These are phyloP conservation scores for Sciurus carolinensis DNA, from an alignment of 2,797 vertebrate genomes.

Conservation along the genomic window DNA sequence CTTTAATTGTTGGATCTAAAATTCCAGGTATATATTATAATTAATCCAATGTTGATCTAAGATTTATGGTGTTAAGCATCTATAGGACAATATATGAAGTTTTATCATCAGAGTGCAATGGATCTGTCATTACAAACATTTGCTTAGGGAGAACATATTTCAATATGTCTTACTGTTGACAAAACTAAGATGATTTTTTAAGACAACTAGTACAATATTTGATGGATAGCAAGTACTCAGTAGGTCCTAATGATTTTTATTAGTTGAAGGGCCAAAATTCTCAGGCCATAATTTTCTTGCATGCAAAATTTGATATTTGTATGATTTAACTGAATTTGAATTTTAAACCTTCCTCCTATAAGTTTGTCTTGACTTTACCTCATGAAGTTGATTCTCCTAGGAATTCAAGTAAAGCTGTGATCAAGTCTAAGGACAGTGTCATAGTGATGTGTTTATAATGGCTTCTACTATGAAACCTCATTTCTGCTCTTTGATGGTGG, in stretches of 20 bases:
- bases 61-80: background rate
- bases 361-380: background rate
- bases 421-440: background rate
- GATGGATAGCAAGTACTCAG: background rate
- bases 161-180: background rate
- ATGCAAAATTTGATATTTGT: background rate
- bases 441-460: background rate
- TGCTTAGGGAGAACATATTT: background rate
- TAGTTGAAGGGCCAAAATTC: background rate
- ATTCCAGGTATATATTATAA: background rate
- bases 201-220: background rate
- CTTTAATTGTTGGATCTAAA: conserved; percentile 7
- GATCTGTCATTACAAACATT: background rate
- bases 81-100: background rate
- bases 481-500: background rate
- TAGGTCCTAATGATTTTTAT: background rate
- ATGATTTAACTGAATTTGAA: background rate
- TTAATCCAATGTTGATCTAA: background rate
- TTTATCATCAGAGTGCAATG: background rate
- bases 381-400: background rate
- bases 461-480: background rate
- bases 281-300: background rate
- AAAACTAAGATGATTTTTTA: background rate
- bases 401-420: background rate
- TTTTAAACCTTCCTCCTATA: background rate